Conservation (phyloP, 2,797 vertebrate species). For the Hylomyscus alleni region DNA sequence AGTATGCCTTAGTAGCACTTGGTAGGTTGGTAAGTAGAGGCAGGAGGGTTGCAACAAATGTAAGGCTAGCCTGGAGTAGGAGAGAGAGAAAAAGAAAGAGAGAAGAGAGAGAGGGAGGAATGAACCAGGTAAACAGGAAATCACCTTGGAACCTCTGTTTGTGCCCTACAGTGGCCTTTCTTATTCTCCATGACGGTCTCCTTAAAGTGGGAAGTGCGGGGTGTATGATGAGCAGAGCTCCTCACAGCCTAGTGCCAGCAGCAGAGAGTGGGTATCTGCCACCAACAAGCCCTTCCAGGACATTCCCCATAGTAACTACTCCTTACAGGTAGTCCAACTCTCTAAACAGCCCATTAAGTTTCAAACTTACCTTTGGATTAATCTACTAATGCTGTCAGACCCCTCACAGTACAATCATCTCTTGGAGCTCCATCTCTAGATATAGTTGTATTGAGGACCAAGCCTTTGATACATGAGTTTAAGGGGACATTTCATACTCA, state of each 20-base stretch:
- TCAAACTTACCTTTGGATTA: background rate
- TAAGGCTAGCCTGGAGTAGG: background rate
- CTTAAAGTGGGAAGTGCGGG: background rate
- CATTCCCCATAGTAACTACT: background rate
- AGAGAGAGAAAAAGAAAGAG: background rate
- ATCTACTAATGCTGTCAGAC: background rate
- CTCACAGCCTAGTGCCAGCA: background rate
- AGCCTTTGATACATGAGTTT: background rate
- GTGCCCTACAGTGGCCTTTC: background rate
- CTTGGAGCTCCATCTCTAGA: background rate
- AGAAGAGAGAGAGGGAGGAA: background rate
- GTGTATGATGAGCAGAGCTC: background rate
- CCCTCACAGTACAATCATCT: background rate
- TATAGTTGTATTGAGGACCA: no score
- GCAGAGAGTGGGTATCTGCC: background rate
- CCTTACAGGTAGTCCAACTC: background rate
- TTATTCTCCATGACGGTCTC: background rate
- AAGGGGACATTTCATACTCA: background rate
- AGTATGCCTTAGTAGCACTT: background rate
- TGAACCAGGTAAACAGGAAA: background rate
- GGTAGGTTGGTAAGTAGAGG: background rate
- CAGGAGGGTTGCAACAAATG: background rate
- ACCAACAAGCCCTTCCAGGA: background rate
- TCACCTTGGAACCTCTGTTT: background rate
- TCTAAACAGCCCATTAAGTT: background rate